Conservation (phyloP, 2,888 invertebrate genomes). For the Stenchaetothrips biformis region DNA sequence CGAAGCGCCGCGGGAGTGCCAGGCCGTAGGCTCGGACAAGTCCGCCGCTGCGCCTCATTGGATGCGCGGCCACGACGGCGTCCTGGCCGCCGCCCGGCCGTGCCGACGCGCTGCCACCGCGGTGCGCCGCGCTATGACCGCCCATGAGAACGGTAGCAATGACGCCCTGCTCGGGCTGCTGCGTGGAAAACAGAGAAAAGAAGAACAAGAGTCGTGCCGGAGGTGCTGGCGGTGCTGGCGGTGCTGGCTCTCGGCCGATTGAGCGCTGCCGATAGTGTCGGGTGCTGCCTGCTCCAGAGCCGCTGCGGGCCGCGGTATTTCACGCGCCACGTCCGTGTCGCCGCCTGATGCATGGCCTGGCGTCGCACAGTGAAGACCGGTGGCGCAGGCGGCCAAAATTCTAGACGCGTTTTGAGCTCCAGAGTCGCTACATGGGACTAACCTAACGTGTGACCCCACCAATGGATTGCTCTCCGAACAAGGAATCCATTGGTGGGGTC, state of each 20-base stretch:
- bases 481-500: no score
- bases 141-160: neutral
- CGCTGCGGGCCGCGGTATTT: neutral
- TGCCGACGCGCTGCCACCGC: neutral
- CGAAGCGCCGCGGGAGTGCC: no score
- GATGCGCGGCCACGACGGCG: neutral
- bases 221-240: no score
- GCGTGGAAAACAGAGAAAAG: neutral
- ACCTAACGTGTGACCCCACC: no score
- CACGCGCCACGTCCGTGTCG: neutral
- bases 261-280: constrained; percentile 14
- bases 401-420: no score
- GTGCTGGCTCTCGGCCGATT: neutral
- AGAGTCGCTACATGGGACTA: no score
- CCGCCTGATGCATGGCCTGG: constrained; percentile 1
- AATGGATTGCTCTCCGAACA: no score
- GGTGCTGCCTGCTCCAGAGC: no score
- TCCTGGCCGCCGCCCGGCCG: neutral
- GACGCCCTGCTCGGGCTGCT: neutral
- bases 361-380: no score
- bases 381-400: no score
- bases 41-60: neutral
- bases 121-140: neutral
- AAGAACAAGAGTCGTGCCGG: neutral
- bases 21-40: no score